Percentiles rank a stretch among this genome's conserved stretches.
Conservation (phyloP, 1,140 invertebrate species). For the Armadillidium nasatum region DNA sequence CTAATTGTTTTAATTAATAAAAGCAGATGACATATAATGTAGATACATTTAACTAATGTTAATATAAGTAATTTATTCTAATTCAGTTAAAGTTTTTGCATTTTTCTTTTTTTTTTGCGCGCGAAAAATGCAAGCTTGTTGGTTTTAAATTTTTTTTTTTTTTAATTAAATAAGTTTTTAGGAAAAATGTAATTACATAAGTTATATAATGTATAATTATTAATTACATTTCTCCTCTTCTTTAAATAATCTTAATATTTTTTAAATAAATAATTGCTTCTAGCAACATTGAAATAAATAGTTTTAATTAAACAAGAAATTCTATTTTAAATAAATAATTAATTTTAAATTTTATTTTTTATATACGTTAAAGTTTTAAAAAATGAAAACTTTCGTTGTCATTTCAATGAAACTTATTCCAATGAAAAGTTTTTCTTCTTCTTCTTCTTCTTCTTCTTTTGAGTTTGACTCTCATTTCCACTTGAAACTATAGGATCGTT, state of each 20-base stretch:
- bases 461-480: too few relatives aligned
- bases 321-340: not conserved
- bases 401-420: not conserved
- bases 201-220: not conserved
- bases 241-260: too few relatives aligned
- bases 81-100: too few relatives aligned
- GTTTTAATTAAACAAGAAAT: not conserved
- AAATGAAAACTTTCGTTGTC: not conserved
- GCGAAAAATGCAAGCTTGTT: too few relatives aligned
- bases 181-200: not conserved
- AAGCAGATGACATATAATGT: too few relatives aligned
- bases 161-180: too few relatives aligned
- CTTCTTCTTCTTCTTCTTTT: too few relatives aligned
- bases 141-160: too few relatives aligned
- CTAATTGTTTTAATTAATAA: too few relatives aligned
- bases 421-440: not conserved
- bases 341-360: not conserved
- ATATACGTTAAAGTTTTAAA: not conserved
- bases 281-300: not conserved
- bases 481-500: conserved; percentile 61
- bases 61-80: too few relatives aligned
- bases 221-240: not conserved
- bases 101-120: too few relatives aligned
- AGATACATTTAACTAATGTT: too few relatives aligned
- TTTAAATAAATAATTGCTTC: not conserved